phyloP scores from a whole-genome alignment of 1,140 invertebrate species.

The Spodoptera frugiperda region DNA sequence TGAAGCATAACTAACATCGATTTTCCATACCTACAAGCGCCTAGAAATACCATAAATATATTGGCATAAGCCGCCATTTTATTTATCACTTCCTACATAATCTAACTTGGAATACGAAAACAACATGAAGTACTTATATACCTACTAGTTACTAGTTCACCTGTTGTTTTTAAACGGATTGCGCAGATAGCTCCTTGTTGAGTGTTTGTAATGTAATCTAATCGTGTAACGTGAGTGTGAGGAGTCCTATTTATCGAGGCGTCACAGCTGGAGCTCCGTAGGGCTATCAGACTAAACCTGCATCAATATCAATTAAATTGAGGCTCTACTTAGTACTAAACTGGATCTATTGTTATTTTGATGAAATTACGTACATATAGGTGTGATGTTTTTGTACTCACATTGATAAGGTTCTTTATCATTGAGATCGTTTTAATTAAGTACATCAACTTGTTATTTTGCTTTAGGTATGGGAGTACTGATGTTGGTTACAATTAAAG shows the following conservation, averaged over 20 bases:
- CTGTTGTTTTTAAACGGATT: background rate
- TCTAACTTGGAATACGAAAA: background rate
- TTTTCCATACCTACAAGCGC: background rate
- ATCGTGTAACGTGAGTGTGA: background rate
- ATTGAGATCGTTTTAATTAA: background rate
- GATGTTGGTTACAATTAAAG: background rate
- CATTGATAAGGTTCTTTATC: too few relatives aligned
- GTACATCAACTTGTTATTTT: too few relatives aligned
- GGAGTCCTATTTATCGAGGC: conserved; percentile 6
- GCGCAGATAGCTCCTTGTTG: conserved; percentile 8
- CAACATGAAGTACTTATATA: background rate
- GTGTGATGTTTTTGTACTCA: too few relatives aligned
- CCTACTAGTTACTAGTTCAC: background rate
- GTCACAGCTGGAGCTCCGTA: background rate
- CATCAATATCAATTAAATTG: conserved; percentile 1
- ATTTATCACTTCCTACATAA: background rate
- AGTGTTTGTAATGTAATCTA: conserved; percentile 11
- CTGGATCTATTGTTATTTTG: too few relatives aligned
- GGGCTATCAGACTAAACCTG: background rate
- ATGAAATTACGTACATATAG: too few relatives aligned
- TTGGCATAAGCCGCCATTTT: background rate
- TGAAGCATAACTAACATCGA: conserved; percentile 4
- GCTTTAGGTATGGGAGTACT: too few relatives aligned
- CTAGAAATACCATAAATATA: too few relatives aligned
- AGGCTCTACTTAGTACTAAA: background rate